Evolutionary conservation across 2,888 invertebrate species (phyloP), one percentile per base, ranked within the genome.

Genomic region (Stenodera caucasica): DNA sequence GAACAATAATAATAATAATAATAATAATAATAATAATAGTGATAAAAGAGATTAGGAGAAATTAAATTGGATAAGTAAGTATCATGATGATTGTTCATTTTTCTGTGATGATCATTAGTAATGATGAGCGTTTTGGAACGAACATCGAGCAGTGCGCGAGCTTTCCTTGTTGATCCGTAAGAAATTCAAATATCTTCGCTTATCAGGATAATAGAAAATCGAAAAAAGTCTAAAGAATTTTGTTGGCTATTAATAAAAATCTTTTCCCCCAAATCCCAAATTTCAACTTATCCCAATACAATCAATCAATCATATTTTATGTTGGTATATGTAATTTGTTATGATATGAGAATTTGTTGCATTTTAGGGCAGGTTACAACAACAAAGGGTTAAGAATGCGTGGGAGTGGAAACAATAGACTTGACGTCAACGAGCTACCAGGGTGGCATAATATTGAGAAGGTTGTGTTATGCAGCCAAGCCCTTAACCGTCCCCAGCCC

Each of bases 381-480:
- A 21, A 45, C 58, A 49, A 61, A 62, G 62, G 64, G 64, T 58
- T 64, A 45, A 53, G 15, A 55, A 55, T 65, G 70, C 69, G 72
- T 72, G 70, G 70, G 72, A 63, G 72, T 68, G 51, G 52, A 57
- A 67, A 69, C 69, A 69, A 69, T 68, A 64, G 65, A 65, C 50
- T 58, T 58, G 65, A 65, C 64, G 64, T 68, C 65, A 65, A 58
- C 29, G 32, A 2, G 33, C 32, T 68, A 63, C 32, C 62, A 68
- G 68, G 68, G 45, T 35, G 26, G 18, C 58, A 68, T 35, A 62
- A 56, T n/a, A 9, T 26, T 14, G 29, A 35, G 54, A 40, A 54
- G 55, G 58, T 59, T 12, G 8, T 18, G 7, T 26, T 35, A 53
- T 55, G 58, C 56, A 58, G n/a, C 40, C 9, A n/a, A 40, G 55